These are phyloP conservation scores for Heloderma charlesbogerti DNA, from an alignment of 2,113 vertebrate species.

Conservation along the genomic window DNA sequence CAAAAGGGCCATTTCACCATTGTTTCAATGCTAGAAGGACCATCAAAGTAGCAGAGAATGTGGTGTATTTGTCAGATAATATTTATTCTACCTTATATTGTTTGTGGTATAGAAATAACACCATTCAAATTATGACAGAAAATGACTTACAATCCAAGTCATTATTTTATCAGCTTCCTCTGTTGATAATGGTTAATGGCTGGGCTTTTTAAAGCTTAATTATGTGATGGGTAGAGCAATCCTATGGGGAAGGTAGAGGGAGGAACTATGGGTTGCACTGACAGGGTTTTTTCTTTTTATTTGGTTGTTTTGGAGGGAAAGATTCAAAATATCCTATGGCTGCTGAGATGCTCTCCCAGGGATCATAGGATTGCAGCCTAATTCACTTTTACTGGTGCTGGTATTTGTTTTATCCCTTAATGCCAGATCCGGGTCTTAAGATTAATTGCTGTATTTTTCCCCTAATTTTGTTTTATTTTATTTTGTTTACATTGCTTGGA, in stretches of 20 bases:
- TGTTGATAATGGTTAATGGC: neutral
- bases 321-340: neutral
- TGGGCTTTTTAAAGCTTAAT: neutral
- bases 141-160: neutral
- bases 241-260: neutral
- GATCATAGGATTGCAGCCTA: neutral
- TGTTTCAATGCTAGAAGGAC: rapidly evolving
- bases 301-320: neutral
- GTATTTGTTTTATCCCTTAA: no score
- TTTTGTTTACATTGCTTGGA: no score
- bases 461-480: no score
- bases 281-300: no score
- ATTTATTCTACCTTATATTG: neutral
- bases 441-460: neutral
- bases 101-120: neutral
- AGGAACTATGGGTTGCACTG: neutral
- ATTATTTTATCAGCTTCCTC: neutral
- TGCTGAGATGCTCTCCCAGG: neutral
- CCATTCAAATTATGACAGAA: neutral
- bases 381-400: neutral
- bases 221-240: neutral
- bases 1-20: neutral
- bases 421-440: neutral
- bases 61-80: neutral
- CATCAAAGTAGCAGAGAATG: neutral